Base-by-base conservation (phyloP, 2,113 vertebrate genomes). In the Corythornis madagascariensis region DNA sequence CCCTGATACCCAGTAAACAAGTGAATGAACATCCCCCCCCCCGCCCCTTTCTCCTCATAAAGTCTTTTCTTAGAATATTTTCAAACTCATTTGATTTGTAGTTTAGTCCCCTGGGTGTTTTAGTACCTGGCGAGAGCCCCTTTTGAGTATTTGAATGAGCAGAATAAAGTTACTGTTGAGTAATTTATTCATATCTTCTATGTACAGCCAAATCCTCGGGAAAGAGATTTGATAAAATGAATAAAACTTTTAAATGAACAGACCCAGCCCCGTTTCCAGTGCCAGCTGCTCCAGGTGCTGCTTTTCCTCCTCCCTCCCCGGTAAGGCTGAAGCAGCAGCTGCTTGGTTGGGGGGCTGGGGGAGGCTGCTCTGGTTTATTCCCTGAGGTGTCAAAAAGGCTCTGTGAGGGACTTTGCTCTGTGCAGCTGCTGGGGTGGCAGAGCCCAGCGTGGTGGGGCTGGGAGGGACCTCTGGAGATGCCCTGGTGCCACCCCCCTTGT, bases 101-200 rank as follows among this genome's bases (percentile, higher is more conserved):
- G 96, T 67, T 91, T 92, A 94, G 92, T 59, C 85, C 95, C 87
- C 85, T 82, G 89, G 86, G 91, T 88, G 84, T 86, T 93, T 96
- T 94, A 93, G 91, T 86, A 91, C 50, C 87, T 94, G 43, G 91
- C 72, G 38, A 53, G 88, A 93, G 69, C 84, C 88, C 63, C 60
- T 92, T 86, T 38, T 77, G 83, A 84, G 89, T 75, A 33, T 92
- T 86, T 55, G 80, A 88, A 86, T 65, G 90, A 93, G 33, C 84
- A 35, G 88, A 95, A 95, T 94, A 90, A 95, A 95, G 88, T 91
- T 86, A 47, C 94, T 83, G 83, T 88, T 71, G 89, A 91, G 92
- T 95, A 94, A 95, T 93, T 95, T 93, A 92, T 96, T 96, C 33
- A 13, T 47, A 52, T 88, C 73, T 81, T 65, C 13, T 66, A 26